phyloP scores from a whole-genome alignment of 2,888 invertebrate species.

The Parthenolecanium corni region DNA sequence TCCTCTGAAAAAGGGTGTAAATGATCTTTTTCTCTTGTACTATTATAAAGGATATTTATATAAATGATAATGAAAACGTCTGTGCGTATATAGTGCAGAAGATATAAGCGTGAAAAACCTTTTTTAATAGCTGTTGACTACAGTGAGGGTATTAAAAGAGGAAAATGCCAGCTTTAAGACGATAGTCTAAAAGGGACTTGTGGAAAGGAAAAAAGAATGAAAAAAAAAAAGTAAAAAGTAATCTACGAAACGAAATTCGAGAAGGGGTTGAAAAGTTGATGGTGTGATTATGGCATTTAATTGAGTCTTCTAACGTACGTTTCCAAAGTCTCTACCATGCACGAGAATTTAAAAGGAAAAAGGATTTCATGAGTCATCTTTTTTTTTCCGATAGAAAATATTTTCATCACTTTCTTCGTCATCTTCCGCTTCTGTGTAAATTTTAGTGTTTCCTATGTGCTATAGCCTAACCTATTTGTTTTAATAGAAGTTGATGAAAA shows the following conservation, averaged over 20 bases:
- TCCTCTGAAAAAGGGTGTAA: no score
- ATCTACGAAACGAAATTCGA: slow-evolving; percentile 9
- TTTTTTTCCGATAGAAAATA: no score
- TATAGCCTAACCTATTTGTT: no score
- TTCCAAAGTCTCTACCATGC: not conserved
- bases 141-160: no score
- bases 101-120: not conserved
- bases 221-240: slow-evolving; percentile 5
- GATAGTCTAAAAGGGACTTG: not conserved
- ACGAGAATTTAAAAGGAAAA: not conserved
- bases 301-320: slow-evolving; percentile 17
- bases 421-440: no score
- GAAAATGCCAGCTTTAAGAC: not conserved
- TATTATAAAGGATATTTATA: slow-evolving; percentile 7
- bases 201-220: not conserved
- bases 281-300: slow-evolving; percentile 26
- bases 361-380: no score
- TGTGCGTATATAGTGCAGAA: not conserved
- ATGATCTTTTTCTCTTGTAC: not conserved
- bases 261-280: slow-evolving; percentile 26
- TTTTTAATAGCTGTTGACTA: no score
- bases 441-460: no score
- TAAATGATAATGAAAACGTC: slow-evolving; percentile 21
- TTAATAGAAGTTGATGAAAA: no score
- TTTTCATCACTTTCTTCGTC: no score